phyloP scores from a whole-genome alignment of 2,888 invertebrate genomes.

The Marronus borbonicus region DNA sequence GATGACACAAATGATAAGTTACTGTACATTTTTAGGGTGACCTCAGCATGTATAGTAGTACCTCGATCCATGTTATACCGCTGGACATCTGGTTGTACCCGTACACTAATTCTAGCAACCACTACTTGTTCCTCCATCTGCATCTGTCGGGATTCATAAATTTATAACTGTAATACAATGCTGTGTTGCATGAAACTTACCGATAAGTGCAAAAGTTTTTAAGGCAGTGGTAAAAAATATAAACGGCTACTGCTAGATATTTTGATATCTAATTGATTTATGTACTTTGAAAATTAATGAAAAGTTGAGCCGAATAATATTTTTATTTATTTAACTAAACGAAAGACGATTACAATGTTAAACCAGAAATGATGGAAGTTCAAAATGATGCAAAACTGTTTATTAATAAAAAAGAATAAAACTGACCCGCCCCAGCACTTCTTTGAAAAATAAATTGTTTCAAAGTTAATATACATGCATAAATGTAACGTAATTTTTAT shows the following conservation, averaged over 20 bases:
- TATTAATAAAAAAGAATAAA: too few species aligned
- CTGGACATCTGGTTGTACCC: constrained; percentile 57
- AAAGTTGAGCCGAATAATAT: background rate
- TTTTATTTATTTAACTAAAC: too few species aligned
- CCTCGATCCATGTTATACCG: constrained; percentile 52
- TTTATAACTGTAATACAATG: constrained; percentile 56
- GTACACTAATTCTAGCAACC: constrained; percentile 44
- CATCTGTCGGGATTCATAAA: constrained; percentile 57
- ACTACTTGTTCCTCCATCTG: constrained; percentile 50
- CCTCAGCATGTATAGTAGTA: constrained; percentile 50
- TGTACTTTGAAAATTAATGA: background rate
- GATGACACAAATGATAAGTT: constrained; percentile 58
- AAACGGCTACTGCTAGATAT: too few species aligned
- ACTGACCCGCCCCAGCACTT: too few species aligned
- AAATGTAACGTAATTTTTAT: too few species aligned
- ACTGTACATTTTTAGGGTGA: constrained; percentile 48
- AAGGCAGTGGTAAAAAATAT: too few species aligned
- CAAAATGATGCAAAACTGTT: too few species aligned
- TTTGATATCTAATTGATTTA: too few species aligned
- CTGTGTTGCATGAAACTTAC: constrained; percentile 18
- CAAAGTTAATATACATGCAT: too few species aligned
- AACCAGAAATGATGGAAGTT: too few species aligned
- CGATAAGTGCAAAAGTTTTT: constrained; percentile 14
- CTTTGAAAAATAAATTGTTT: too few species aligned
- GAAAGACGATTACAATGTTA: too few species aligned